phyloP scores from a whole-genome alignment of 2,888 invertebrate species.

The Eilema griseolum region DNA sequence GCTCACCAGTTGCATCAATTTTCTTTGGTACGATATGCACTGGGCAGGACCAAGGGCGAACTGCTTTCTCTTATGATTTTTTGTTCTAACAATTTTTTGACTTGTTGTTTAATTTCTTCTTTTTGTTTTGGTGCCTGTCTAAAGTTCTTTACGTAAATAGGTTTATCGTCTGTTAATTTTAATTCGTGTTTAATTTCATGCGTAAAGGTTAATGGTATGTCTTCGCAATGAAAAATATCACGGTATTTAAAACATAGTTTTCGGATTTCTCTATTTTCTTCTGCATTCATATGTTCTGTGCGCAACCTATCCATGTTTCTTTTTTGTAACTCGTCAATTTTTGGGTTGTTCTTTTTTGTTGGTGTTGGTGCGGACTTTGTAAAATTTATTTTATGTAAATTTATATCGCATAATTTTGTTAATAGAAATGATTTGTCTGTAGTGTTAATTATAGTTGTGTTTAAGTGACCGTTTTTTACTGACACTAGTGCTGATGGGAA shows the following conservation, averaged over 20 bases:
- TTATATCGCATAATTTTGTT: no score
- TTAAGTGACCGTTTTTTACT: slow-evolving; percentile 32
- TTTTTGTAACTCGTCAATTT: slow-evolving; percentile 22
- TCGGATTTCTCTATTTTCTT: slow-evolving; percentile 55
- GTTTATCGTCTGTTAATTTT: slow-evolving; percentile 39
- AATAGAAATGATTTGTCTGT: slow-evolving; percentile 25
- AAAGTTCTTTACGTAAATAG: slow-evolving; percentile 40
- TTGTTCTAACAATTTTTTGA: slow-evolving; percentile 18
- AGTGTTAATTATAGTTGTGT: slow-evolving; percentile 37
- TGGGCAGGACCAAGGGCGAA: slow-evolving; percentile 19
- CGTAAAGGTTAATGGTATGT: slow-evolving; percentile 54
- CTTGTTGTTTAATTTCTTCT: slow-evolving; percentile 26
- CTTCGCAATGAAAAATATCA: slow-evolving; percentile 58
- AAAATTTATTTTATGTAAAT: no score
- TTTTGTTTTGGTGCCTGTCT: slow-evolving; percentile 32
- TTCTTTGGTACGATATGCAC: no score
- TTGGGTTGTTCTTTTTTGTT: slow-evolving; percentile 32
- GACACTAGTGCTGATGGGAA: slow-evolving; percentile 35
- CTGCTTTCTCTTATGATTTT: slow-evolving; percentile 25
- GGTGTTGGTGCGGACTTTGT: no score
- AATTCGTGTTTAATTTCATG: slow-evolving; percentile 61
- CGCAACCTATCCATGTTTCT: slow-evolving; percentile 37
- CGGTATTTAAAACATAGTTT: slow-evolving; percentile 49
- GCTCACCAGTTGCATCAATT: slow-evolving; percentile 19
- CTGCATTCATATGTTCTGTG: slow-evolving; percentile 49